These are phyloP conservation scores for Ciconia boyciana DNA, from an alignment of 2,113 vertebrate genomes.

Conservation along the genomic window DNA sequence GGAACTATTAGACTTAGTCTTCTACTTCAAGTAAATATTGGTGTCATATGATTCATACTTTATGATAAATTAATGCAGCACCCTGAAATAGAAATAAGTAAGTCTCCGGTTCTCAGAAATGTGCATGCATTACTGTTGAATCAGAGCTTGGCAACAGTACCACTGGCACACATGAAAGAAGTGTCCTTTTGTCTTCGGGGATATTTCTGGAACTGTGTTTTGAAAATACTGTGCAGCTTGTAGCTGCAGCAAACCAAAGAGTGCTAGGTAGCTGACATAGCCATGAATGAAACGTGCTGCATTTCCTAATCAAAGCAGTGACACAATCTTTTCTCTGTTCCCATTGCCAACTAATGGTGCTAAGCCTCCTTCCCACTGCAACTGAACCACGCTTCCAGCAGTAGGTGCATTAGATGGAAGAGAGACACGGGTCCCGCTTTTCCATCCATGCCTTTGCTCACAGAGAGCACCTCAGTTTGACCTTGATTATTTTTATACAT, in stretches of 20 bases:
- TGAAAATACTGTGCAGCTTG: neutral
- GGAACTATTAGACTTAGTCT: neutral
- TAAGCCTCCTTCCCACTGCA: neutral
- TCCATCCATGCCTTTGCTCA: neutral
- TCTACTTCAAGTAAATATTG: neutral
- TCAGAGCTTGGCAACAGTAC: neutral
- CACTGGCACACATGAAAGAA: neutral
- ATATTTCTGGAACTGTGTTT: neutral
- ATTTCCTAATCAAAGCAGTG: neutral
- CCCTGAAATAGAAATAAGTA: neutral
- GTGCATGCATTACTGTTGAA: neutral
- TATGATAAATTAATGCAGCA: constrained; percentile 10
- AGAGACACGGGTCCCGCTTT: neutral
- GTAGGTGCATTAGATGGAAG: neutral
- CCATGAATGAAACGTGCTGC: neutral
- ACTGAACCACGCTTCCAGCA: neutral
- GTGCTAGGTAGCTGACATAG: neutral
- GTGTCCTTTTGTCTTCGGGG: neutral
- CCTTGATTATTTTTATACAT: neutral
- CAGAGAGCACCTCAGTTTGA: neutral
- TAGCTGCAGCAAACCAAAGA: neutral
- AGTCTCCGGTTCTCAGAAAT: constrained; percentile 15
- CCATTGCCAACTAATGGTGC: neutral
- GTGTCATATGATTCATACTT: neutral
- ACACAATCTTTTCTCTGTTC: neutral